Evolutionary conservation across 2,113 vertebrate species (phyloP).

Genomic region (Helogale parvula): DNA sequence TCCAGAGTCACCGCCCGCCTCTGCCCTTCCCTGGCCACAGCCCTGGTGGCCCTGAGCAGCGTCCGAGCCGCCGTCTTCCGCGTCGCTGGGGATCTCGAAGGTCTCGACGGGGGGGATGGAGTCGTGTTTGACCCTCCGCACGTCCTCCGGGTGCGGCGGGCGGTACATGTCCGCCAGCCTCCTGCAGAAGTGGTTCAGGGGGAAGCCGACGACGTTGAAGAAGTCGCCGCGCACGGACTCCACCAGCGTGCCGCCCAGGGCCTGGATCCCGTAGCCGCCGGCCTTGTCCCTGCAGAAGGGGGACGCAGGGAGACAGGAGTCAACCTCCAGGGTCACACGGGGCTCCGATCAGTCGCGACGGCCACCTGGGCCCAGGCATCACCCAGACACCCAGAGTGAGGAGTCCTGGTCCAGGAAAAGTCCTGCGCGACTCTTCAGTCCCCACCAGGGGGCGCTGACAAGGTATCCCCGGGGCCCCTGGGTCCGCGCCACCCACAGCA

Average conservation of each 20-base stretch:
- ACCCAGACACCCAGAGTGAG: neutral
- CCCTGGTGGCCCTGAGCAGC: neutral
- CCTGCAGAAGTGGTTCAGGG: conserved; percentile 97
- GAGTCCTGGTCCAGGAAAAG: neutral
- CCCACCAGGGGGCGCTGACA: neutral
- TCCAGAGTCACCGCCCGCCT: fast-evolving
- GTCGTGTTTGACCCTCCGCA: conserved; percentile 50
- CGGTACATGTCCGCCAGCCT: conserved; percentile 88
- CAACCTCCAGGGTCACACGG: neutral
- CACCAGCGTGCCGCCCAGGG: conserved; percentile 96
- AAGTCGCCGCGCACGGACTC: conserved; percentile 94
- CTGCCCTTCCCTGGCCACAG: neutral
- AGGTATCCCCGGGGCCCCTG: fast-evolving
- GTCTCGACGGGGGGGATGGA: conserved; percentile 80
- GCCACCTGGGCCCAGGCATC: neutral
- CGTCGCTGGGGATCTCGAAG: conserved; percentile 77
- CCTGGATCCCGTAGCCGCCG: conserved; percentile 98
- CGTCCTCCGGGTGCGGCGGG: neutral
- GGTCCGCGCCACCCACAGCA: neutral
- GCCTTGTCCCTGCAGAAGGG: conserved; percentile 93
- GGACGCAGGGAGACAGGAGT: neutral
- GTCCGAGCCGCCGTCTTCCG: conserved; percentile 42
- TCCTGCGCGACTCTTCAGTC: neutral
- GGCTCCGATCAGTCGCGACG: too few species aligned
- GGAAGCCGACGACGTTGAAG: conserved; percentile 96